Evolutionary conservation across 2,888 invertebrate genomes (phyloP).

Genomic region (Drosophila tanythrix): DNA sequence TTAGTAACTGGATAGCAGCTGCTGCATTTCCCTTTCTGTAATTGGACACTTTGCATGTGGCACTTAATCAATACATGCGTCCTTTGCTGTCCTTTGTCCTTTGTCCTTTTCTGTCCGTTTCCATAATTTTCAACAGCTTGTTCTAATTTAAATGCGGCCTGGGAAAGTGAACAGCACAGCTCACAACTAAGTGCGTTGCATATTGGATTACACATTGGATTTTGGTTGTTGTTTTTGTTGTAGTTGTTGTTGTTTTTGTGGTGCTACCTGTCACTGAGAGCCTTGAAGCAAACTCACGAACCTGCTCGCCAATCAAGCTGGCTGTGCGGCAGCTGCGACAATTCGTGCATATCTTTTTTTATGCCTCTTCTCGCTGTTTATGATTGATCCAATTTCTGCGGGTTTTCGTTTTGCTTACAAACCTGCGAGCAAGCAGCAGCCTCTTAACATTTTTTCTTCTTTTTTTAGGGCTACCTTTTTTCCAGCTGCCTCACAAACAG

Average conservation of each 20-base stretch:
- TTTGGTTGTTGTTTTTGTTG: conserved; percentile 1
- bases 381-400: conserved; percentile 82
- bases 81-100: conserved; percentile 2
- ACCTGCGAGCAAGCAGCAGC: conserved; percentile 12
- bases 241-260: conserved; percentile 11
- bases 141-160: conserved; percentile 57
- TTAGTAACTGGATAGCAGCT: conserved; percentile 61
- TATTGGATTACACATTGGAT: conserved; percentile 51
- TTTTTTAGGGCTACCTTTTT: conserved; percentile 14
- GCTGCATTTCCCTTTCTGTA: conserved; percentile 60
- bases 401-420: conserved; percentile 52
- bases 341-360: conserved; percentile 42
- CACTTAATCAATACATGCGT: conserved; percentile 50
- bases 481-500: conserved; percentile 19
- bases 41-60: conserved; percentile 71
- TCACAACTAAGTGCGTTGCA: conserved; percentile 40
- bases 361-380: conserved; percentile 37
- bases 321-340: conserved; percentile 42
- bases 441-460: conserved; percentile 13
- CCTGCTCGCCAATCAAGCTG: conserved; percentile 47
- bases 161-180: conserved; percentile 52
- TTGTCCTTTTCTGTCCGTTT: conserved; percentile 6
- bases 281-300: conserved; percentile 41
- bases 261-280: conserved; percentile 41
- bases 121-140: conserved; percentile 69